phyloP scores from a whole-genome alignment of 2,888 invertebrate species.

The Hydroisotoma schaefferi region DNA sequence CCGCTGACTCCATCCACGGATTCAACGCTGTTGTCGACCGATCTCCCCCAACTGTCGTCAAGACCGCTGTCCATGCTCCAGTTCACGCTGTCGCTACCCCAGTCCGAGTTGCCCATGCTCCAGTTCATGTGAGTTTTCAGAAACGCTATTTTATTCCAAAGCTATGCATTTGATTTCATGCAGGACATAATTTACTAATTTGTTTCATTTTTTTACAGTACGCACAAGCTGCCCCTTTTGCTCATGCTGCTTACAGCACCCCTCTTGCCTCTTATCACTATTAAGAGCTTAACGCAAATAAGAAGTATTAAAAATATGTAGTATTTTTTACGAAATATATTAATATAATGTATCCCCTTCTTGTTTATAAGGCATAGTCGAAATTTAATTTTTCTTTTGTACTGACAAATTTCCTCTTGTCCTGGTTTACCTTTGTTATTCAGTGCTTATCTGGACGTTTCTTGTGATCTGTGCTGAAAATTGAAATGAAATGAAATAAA shows the following conservation, averaged over 20 bases:
- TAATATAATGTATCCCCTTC: background rate
- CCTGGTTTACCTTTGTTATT: too few relatives aligned
- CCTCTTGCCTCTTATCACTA: background rate
- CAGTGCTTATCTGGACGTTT: too few relatives aligned
- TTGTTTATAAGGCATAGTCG: constrained; percentile 1
- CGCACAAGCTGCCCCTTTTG: constrained; percentile 8
- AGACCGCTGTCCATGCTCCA: constrained; percentile 13
- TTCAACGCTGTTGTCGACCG: constrained; percentile 46
- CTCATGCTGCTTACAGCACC: constrained; percentile 9
- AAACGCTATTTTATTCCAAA: background rate
- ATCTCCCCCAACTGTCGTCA: constrained; percentile 15
- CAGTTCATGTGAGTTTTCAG: background rate
- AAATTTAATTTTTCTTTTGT: background rate
- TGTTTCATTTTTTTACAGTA: background rate
- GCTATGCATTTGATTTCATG: background rate
- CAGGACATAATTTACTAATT: background rate
- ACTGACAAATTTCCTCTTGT: background rate
- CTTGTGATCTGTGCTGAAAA: too few relatives aligned
- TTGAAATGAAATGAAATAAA: too few relatives aligned
- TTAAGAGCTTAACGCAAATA: background rate
- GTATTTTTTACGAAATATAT: background rate
- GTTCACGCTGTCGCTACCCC: constrained; percentile 3
- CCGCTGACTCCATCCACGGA: constrained; percentile 44
- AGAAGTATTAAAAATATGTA: background rate
- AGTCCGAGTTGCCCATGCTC: background rate